phyloP scores from a whole-genome alignment of 2,797 vertebrate species.

The Lycodopsis pacificus region DNA sequence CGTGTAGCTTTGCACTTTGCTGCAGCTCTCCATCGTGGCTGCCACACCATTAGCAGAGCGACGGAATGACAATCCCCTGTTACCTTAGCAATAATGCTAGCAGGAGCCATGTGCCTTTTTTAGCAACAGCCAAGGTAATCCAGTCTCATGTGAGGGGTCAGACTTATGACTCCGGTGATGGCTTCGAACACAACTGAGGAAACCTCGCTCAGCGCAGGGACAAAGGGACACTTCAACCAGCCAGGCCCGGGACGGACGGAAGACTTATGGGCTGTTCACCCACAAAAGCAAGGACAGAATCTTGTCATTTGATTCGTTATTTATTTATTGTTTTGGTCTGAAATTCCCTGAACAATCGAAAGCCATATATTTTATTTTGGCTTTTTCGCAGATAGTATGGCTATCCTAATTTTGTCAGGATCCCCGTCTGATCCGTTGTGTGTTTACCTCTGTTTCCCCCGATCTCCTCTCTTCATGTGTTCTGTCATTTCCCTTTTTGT shows the following conservation, averaged over 20 bases:
- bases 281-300: neutral
- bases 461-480: too few species aligned
- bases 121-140: slow-evolving; percentile 1
- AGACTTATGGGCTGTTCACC: neutral
- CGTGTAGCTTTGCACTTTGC: neutral
- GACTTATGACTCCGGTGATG: slow-evolving; percentile 24
- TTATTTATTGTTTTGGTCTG: neutral
- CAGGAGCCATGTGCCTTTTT: slow-evolving; percentile 6
- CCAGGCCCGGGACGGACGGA: neutral
- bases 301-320: neutral
- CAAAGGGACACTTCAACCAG: neutral
- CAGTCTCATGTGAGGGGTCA: slow-evolving; percentile 10
- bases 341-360: neutral
- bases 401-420: neutral
- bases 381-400: neutral
- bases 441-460: too few species aligned
- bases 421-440: too few species aligned
- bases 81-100: neutral
- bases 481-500: too few species aligned
- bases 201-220: neutral
- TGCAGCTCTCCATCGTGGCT: neutral
- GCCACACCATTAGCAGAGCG: neutral
- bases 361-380: neutral
- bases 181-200: slow-evolving; percentile 17
- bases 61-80: neutral